These are phyloP conservation scores for Pelecanoides urinatrix DNA, from an alignment of 2,113 vertebrate species.

Conservation along the genomic window DNA sequence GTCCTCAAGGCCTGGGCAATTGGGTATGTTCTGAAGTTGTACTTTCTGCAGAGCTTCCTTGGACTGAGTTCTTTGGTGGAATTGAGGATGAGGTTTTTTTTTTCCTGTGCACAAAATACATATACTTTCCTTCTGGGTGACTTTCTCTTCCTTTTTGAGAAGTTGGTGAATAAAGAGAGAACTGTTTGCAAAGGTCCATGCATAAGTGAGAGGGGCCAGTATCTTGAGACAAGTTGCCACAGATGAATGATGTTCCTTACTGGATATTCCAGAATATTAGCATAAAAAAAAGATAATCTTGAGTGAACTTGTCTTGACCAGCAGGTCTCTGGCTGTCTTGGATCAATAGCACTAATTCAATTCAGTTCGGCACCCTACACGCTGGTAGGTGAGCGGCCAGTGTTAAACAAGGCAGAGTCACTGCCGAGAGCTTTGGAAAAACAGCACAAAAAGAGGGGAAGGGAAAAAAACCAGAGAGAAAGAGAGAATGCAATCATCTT, in stretches of 20 bases:
- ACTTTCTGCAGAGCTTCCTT: neutral
- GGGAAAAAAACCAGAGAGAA: neutral
- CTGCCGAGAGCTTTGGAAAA: neutral
- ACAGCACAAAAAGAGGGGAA: neutral
- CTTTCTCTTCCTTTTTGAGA: neutral
- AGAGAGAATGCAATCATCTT: constrained; percentile 35
- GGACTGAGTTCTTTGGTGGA: neutral
- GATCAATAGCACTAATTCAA: neutral
- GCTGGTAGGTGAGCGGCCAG: fast-evolving
- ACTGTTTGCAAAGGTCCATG: neutral
- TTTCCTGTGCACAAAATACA: fast-evolving
- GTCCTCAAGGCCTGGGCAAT: neutral
- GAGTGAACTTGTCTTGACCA: neutral
- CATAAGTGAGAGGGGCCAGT: fast-evolving
- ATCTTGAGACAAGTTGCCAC: neutral
- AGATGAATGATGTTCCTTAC: neutral
- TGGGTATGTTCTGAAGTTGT: neutral
- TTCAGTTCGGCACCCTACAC: fast-evolving
- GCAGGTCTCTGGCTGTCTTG: neutral
- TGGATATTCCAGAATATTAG: neutral
- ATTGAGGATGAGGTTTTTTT: neutral
- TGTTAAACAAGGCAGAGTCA: neutral
- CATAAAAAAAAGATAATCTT: neutral
- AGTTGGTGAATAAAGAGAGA: neutral
- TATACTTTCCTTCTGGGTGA: neutral